Conservation (phyloP, 2,888 invertebrate genomes). For the Zele albiditarsus region DNA sequence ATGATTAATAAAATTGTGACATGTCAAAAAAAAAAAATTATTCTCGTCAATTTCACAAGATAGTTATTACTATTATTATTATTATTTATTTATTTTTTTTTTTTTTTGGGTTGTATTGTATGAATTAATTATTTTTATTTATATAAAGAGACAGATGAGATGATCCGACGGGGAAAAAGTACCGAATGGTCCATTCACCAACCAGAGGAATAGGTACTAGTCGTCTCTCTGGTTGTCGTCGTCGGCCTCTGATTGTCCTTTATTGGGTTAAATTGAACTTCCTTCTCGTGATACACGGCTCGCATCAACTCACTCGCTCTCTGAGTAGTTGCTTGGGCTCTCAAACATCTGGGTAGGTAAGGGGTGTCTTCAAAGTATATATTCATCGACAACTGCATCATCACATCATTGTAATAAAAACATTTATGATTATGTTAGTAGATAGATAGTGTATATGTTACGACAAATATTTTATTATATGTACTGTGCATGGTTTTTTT, state of each 20-base stretch:
- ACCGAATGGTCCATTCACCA: conserved; percentile 26
- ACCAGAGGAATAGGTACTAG: conserved; percentile 65
- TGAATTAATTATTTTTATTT: not conserved
- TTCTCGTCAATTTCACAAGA: not conserved
- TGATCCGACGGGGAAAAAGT: not conserved
- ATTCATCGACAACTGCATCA: conserved; percentile 51
- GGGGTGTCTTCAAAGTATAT: conserved; percentile 69
- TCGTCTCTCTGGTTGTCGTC: conserved; percentile 66
- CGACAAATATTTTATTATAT: not conserved
- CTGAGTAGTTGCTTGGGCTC: conserved; percentile 69
- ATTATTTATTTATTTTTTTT: no score
- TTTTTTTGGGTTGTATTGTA: not conserved
- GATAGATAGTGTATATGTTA: not conserved
- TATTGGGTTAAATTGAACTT: conserved; percentile 74
- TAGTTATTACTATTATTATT: no score
- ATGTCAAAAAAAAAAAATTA: not conserved
- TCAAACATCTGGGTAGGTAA: conserved; percentile 71
- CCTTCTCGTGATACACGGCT: conserved; percentile 73
- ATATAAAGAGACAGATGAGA: conserved; percentile 23
- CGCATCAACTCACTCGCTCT: conserved; percentile 71
- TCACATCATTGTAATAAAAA: not conserved
- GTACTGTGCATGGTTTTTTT: not conserved
- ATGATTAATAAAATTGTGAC: not conserved
- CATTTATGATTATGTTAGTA: not conserved
- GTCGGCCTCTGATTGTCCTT: conserved; percentile 73